Evolutionary conservation across 37 sponge, comb jelly and placozoan genomes (phyloP), one percentile per base, ranked within the genome.

Genomic region (Agelas oroides): DNA sequence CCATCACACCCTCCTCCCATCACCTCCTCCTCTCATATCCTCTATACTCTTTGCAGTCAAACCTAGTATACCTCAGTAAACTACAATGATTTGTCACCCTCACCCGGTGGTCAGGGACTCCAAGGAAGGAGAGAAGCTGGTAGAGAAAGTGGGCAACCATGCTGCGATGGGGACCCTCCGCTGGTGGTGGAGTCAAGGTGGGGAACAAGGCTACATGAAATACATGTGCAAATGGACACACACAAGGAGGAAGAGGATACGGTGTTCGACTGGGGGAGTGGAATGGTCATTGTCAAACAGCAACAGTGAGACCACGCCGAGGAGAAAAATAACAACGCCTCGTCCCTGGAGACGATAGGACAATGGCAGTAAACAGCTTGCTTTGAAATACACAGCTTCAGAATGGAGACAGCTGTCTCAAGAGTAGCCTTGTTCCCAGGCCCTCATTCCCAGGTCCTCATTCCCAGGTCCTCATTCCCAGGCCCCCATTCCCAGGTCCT

Each of bases 41-140:
- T n/a, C n/a, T n/a, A n/a, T n/a, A 8, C 46, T 8, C 3, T 12
- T 46, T 46, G 46, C 46, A 46, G 3, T 46, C 3, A 46, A 46
- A 8, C 8, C 8, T 46, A 8, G 8, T 46, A 46, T 8, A 8
- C 3, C 6, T 3, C 46, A 12, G 46, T 46, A 8, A 8, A 8
- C 3, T 16, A 27, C 41, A 53, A 8, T 25, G 24, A 38, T 11
- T 19, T n/a, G 13, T 14, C 36, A 19, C 21, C 12, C 69, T 55
- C 24, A 90, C 94, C 88, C 91, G 93, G 71, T 97, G 98, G 68
- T 97, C 98, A n/a, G 98, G 94, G 6, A 97, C 94, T 57, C 97
- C 97, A 35, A 96, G 75, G 33, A 88, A 85, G 27, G 94, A 83
- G 52, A 94, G 73, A 16, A 78, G 54, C 76, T 75, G 57, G 66